These are phyloP conservation scores for Oncorhynchus gorbuscha DNA, from an alignment of 2,113 vertebrate genomes.

Conservation along the genomic window DNA sequence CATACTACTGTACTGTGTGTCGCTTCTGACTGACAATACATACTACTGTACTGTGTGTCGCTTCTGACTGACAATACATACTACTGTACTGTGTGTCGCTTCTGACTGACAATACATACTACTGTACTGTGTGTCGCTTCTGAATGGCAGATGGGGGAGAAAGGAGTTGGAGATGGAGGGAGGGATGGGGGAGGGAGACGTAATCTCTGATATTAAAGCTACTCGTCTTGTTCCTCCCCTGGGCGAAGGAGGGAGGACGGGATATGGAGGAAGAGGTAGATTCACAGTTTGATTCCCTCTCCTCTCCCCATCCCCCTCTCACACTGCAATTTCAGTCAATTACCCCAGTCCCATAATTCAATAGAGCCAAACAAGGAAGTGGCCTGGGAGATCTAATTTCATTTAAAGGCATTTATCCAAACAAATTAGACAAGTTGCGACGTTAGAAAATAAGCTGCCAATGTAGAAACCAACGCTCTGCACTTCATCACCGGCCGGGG, in stretches of 20 bases:
- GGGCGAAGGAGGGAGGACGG: slow-evolving; percentile 19
- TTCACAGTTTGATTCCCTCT: slow-evolving; percentile 35
- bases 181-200: slow-evolving; percentile 15
- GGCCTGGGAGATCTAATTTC: slow-evolving; percentile 68
- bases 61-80: no score
- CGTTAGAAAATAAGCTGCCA: slow-evolving; percentile 44
- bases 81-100: no score
- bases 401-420: slow-evolving; percentile 71
- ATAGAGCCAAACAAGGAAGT: slow-evolving; percentile 67
- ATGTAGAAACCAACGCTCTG: slow-evolving; percentile 26
- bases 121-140: no score
- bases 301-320: neutral
- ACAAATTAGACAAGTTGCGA: slow-evolving; percentile 64
- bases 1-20: neutral
- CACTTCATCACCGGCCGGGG: slow-evolving; percentile 22
- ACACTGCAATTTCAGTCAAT: slow-evolving; percentile 67
- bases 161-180: neutral
- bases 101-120: no score
- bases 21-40: neutral
- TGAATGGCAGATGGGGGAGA: neutral
- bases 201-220: slow-evolving; percentile 67
- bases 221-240: slow-evolving; percentile 66
- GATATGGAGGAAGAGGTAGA: slow-evolving; percentile 8
- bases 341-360: slow-evolving; percentile 63
- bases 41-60: no score